A percentile compares a stretch with the other conserved stretches of the same genome.
phyloP scores from a whole-genome alignment of 2,797 vertebrate genomes.

The Setipinna tenuifilis region DNA sequence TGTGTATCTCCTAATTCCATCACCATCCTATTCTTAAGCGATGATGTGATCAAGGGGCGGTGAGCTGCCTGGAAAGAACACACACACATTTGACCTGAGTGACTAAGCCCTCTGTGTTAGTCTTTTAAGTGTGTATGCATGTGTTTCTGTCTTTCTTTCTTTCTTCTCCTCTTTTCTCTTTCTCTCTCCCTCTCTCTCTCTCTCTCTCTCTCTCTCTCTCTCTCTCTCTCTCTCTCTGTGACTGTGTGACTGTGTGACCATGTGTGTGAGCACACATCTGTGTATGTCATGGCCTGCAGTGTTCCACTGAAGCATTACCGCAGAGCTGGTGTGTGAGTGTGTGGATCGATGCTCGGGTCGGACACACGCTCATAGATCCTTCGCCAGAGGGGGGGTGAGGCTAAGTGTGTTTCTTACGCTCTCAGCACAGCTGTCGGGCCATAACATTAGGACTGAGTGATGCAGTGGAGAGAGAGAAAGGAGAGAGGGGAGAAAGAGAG shows the following conservation, averaged over 20 bases:
- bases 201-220: background rate
- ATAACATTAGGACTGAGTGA: background rate
- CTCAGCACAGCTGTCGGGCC: background rate
- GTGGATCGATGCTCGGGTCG: slow-evolving; percentile 45
- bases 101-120: slow-evolving; percentile 26
- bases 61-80: background rate
- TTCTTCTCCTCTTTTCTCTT: background rate
- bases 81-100: background rate
- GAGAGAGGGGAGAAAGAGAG: too few species aligned
- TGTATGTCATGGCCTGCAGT: background rate
- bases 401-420: background rate
- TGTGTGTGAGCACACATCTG: background rate
- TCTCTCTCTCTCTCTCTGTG: background rate
- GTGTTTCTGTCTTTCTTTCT: background rate
- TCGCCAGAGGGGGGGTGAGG: slow-evolving; percentile 35
- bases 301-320: too few species aligned
- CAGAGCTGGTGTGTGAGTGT: background rate
- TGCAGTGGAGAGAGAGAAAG: background rate
- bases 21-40: background rate
- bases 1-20: background rate
- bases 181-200: background rate
- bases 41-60: slow-evolving; percentile 15
- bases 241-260: background rate
- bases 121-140: background rate
- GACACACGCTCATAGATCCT: slow-evolving; percentile 22